These are phyloP conservation scores for Sanderia malayensis DNA, from an alignment of 30 jellyfish, hydroid and myxozoan genomes.

Conservation along the genomic window DNA sequence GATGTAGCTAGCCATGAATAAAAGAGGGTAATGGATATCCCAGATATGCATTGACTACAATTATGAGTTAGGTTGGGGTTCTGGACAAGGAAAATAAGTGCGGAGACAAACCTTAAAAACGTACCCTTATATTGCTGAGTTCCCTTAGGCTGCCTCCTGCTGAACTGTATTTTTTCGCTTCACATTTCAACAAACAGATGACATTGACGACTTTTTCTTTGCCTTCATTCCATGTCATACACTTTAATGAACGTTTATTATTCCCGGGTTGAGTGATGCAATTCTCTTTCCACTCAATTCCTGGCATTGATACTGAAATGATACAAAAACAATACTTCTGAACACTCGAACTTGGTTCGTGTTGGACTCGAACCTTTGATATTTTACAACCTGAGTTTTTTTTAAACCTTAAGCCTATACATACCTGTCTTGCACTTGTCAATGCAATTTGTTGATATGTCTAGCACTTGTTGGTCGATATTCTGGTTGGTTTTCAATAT, in stretches of 20 bases:
- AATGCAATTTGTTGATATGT: background rate
- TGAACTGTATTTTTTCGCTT: slow-evolving; percentile 24
- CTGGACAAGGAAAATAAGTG: background rate
- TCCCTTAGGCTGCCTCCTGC: background rate
- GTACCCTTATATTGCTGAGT: slow-evolving; percentile 8
- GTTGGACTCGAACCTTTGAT: background rate
- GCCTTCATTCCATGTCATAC: slow-evolving; percentile 35
- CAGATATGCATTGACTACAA: background rate
- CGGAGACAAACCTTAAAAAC: background rate
- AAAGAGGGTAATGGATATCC: background rate
- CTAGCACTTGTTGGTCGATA: background rate
- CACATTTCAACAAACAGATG: slow-evolving; percentile 32
- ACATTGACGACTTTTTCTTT: slow-evolving; percentile 42
- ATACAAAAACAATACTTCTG: background rate
- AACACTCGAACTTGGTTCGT: background rate
- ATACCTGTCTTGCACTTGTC: background rate
- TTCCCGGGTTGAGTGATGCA: slow-evolving; percentile 10
- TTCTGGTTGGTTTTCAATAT: background rate
- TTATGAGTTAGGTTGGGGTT: background rate
- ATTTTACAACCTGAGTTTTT: background rate
- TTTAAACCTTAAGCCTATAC: background rate
- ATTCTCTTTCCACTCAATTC: slow-evolving; percentile 48
- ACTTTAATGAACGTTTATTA: background rate
- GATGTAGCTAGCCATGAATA: background rate
- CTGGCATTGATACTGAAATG: slow-evolving; percentile 25